phyloP scores from a whole-genome alignment of 2,888 invertebrate genomes.

The Chalcis sispes region DNA sequence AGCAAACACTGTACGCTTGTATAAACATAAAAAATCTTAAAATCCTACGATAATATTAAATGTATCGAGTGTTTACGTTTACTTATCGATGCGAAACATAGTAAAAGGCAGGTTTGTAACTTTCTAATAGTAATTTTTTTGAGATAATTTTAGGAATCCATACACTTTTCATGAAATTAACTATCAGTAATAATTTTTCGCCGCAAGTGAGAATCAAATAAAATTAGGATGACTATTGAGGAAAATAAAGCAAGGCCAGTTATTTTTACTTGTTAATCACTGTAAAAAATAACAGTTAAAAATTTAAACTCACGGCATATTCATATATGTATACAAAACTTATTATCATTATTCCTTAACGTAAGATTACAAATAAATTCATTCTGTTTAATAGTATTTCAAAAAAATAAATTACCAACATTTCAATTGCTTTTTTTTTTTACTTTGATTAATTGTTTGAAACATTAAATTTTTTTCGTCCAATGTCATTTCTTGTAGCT shows the following conservation, averaged over 20 bases:
- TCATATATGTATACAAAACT: conserved; percentile 24
- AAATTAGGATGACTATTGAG: background rate
- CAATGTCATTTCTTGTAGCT: no score
- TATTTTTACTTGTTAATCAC: conserved; percentile 1
- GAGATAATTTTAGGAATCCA: no score
- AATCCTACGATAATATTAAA: no score
- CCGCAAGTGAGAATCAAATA: no score
- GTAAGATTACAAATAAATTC: background rate
- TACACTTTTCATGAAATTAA: no score
- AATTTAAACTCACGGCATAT: conserved; percentile 19
- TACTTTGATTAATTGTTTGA: background rate
- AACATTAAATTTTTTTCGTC: background rate
- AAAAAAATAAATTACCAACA: background rate
- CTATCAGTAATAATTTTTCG: no score
- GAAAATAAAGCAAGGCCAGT: background rate
- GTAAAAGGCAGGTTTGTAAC: no score
- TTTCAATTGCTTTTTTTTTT: background rate
- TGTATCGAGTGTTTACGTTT: no score
- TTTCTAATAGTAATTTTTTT: no score
- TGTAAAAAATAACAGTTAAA: background rate
- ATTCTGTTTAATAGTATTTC: background rate
- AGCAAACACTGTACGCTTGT: no score
- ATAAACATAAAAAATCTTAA: no score
- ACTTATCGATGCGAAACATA: no score
- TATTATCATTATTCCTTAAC: background rate